Conservation (phyloP, 2,113 vertebrate species). For the Pteropus alecto region DNA sequence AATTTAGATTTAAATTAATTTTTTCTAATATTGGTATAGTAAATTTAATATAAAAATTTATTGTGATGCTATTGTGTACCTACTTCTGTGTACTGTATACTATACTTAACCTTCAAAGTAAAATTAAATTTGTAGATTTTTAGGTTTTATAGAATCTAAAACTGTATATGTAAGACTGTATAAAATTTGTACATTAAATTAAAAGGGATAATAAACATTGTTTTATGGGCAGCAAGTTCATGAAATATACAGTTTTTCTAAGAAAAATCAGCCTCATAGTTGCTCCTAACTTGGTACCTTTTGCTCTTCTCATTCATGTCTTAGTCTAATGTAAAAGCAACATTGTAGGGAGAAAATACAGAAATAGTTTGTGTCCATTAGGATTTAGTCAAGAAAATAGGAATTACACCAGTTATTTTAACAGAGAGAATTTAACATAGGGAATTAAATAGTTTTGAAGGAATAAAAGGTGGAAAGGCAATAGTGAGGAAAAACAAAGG, state of each 20-base stretch:
- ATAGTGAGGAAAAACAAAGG: neutral
- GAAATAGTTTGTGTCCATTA: neutral
- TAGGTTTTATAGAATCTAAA: slow-evolving; percentile 22
- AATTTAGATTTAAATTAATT: neutral
- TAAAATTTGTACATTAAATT: slow-evolving; percentile 28
- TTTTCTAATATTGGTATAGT: neutral
- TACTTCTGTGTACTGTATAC: neutral
- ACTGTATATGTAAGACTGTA: neutral
- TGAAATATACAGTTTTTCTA: neutral
- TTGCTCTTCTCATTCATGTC: neutral
- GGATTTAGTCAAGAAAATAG: neutral
- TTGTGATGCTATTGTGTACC: neutral
- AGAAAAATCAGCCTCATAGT: neutral
- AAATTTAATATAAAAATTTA: slow-evolving; percentile 16
- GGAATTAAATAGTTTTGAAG: neutral
- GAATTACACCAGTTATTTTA: neutral
- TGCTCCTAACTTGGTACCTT: neutral
- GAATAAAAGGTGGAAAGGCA: neutral
- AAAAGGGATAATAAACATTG: neutral
- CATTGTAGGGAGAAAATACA: neutral
- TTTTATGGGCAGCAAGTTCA: neutral
- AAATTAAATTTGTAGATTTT: neutral
- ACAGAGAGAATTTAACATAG: neutral
- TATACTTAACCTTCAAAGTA: neutral
- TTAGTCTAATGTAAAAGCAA: neutral